Evolutionary conservation across 2,113 vertebrate genomes (phyloP).

Genomic region (Varanus komodoensis): DNA sequence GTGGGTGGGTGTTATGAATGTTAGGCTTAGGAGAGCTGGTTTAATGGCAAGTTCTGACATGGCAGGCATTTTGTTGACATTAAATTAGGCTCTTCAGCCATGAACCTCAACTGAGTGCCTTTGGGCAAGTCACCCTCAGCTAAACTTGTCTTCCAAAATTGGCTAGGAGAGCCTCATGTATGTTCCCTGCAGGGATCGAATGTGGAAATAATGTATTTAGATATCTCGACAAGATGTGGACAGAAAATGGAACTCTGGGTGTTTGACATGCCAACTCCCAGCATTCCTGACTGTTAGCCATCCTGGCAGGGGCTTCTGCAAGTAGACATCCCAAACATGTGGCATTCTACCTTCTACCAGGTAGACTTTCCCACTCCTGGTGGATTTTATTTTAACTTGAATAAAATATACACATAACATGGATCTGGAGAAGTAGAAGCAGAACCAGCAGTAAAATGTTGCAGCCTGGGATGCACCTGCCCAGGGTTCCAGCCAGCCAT

Average conservation of each 20-base stretch:
- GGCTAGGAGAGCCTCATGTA: neutral
- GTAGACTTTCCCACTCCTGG: neutral
- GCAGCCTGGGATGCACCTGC: neutral
- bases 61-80: neutral
- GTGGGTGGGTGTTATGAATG: neutral
- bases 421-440: neutral
- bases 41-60: no score
- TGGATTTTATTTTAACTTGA: neutral
- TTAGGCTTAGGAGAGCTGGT: neutral
- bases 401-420: neutral
- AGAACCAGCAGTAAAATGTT: neutral
- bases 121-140: neutral
- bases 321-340: no score
- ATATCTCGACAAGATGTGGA: no score
- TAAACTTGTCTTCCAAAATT: neutral
- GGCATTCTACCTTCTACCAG: no score
- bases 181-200: neutral
- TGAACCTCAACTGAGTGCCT: neutral
- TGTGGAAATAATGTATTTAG: no score
- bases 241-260: no score
- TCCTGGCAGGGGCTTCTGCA: no score
- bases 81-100: neutral
- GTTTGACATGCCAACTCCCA: no score
- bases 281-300: no score
- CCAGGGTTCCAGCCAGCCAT: neutral